Evolutionary conservation across 2,797 vertebrate species (phyloP), one percentile per base, ranked within the genome.

Genomic region (Florisuga fusca): DNA sequence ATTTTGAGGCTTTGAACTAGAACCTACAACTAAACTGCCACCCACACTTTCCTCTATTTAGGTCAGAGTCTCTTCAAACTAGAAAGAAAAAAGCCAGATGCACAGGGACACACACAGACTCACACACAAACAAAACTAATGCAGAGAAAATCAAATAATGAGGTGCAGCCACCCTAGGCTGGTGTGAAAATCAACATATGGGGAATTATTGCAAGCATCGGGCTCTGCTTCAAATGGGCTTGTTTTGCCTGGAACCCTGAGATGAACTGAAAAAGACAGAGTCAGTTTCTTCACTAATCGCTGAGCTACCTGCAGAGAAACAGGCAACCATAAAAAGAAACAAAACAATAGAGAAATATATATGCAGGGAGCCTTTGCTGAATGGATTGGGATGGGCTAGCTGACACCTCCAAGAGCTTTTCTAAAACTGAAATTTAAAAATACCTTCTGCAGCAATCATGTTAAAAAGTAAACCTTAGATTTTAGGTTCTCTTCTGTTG

Each of bases 151-250:
- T 93, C 87, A 95, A 97, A 97, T 90, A 97, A 96, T 76, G 81
- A 96, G 68, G 91, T 93, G 81, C 89, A 95, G 81, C 93, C 87
- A 94, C 80, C 78, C 87, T 95, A 95, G 84, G 87, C 83, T 94
- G 81, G 85, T 96, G 93, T 91, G 93, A 94, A 96, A 94, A 95
- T 80, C 90, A 93, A 92, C 97, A 95, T 97, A 96, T 96, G 96
- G 96, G 80, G 87, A 91, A 90, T 91, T 96, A 97, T 90, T 95
- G 94, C 3, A 0, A 93, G 85, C 4, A 0, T 67, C 5, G 19
- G 95, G 93, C 93, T 95, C 66, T 0, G 95, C 92, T 96, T 96
- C 95, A 97, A 94, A 95, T 97, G 72, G 89, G 80, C 92, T 95
- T 94, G 83, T 95, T 96, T 95, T 85, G 73, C 94, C 76, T 95